Percentiles rank a stretch among this genome's conserved stretches.
phyloP scores from a whole-genome alignment of 92 coral and sea anemone species.

The Zoanthus sociatus region DNA sequence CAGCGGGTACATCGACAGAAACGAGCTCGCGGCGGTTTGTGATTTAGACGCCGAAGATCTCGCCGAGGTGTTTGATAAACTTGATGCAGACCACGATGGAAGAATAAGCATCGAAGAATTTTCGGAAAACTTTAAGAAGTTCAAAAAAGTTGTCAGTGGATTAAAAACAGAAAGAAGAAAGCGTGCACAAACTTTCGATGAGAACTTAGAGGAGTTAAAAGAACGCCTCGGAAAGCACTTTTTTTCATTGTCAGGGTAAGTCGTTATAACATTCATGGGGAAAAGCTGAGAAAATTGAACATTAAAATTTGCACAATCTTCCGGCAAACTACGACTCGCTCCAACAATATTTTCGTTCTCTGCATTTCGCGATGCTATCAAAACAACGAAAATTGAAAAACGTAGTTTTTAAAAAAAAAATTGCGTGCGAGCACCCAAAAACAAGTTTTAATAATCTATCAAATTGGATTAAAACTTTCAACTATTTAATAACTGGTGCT shows the following conservation, averaged over 20 bases:
- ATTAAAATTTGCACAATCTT: neutral
- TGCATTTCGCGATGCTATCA: constrained; percentile 38
- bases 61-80: constrained; percentile 88
- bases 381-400: constrained; percentile 29
- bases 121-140: constrained; percentile 92
- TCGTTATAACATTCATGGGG: neutral
- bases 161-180: constrained; percentile 74
- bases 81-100: constrained; percentile 93
- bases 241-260: constrained; percentile 81
- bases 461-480: constrained; percentile 10
- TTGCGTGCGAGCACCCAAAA: neutral
- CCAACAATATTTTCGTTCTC: constrained; percentile 21
- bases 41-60: constrained; percentile 91
- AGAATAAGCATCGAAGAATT: constrained; percentile 97
- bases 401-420: neutral
- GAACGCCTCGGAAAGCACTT: constrained; percentile 78
- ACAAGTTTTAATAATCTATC: constrained; percentile 19
- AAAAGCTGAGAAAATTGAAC: neutral
- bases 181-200: constrained; percentile 67
- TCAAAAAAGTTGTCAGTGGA: constrained; percentile 85
- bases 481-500: constrained; percentile 2
- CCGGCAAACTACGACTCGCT: constrained; percentile 10
- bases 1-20: constrained; percentile 92
- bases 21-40: constrained; percentile 98
- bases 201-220: constrained; percentile 73